phyloP scores from a whole-genome alignment of 2,888 invertebrate genomes.

The Melanophora roralis region DNA sequence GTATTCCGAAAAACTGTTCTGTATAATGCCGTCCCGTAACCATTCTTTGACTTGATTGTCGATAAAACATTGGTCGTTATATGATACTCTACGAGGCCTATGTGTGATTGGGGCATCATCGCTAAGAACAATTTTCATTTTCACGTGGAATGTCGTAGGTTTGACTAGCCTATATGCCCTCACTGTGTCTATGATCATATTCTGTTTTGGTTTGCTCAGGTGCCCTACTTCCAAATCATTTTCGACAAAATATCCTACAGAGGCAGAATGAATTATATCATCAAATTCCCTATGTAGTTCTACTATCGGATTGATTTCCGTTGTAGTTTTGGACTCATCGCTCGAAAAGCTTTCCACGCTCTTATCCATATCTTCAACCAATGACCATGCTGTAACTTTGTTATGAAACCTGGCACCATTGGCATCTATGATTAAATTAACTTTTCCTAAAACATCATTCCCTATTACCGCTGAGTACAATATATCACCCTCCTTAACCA shows the following conservation, averaged over 20 bases:
- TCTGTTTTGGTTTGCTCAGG: background rate
- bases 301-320: no score
- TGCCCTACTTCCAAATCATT: background rate
- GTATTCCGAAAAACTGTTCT: background rate
- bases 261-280: no score
- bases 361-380: no score
- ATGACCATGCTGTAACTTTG: no score
- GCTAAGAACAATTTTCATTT: background rate
- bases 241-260: no score
- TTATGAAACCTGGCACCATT: background rate
- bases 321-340: no score
- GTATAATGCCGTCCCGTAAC: conserved; percentile 2
- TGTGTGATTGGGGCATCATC: background rate
- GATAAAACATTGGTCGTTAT: background rate
- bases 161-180: background rate
- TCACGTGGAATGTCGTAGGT: no score
- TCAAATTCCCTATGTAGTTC: no score
- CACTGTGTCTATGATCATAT: no score
- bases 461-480: conserved; percentile 22
- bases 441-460: background rate
- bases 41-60: conserved; percentile 19
- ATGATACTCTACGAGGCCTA: conserved; percentile 15
- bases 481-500: conserved; percentile 12
- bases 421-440: background rate
- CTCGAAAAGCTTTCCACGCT: no score